Percentiles rank a stretch among this genome's conserved stretches.
These are phyloP conservation scores for Halcyon badia DNA, from an alignment of 2,797 vertebrate species.

Conservation along the genomic window DNA sequence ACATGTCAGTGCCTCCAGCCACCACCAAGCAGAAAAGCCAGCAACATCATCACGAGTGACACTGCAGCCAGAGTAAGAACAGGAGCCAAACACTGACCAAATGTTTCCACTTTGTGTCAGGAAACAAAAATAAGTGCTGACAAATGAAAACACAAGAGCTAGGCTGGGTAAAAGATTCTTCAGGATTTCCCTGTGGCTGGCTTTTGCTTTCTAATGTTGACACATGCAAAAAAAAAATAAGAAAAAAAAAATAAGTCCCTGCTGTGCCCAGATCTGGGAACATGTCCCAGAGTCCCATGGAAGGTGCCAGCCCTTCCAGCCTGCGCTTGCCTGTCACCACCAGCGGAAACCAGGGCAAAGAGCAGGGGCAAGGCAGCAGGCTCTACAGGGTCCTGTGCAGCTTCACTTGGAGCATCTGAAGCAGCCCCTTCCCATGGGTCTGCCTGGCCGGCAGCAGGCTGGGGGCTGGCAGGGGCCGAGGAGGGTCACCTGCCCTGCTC, in stretches of 20 bases:
- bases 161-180: background rate
- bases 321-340: background rate
- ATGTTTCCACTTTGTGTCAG: slow-evolving; percentile 12
- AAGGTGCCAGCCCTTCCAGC: slow-evolving; percentile 35
- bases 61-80: background rate
- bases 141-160: slow-evolving; percentile 18
- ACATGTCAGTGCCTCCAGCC: background rate
- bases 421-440: too few relatives aligned
- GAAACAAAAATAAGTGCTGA: slow-evolving; percentile 49
- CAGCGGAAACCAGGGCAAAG: background rate
- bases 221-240: background rate
- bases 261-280: slow-evolving; percentile 59
- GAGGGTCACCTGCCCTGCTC: background rate
- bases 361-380: accelerated
- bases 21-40: background rate
- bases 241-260: background rate
- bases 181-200: background rate
- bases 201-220: slow-evolving; percentile 46
- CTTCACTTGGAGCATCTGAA: background rate
- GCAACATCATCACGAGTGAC: background rate
- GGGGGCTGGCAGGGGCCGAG: background rate
- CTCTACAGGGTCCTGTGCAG: background rate
- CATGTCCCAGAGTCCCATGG: background rate
- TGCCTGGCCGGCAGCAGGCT: background rate
- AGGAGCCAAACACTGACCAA: background rate